Conservation (phyloP, 1,140 invertebrate genomes). For the Heliconius melpomene region DNA sequence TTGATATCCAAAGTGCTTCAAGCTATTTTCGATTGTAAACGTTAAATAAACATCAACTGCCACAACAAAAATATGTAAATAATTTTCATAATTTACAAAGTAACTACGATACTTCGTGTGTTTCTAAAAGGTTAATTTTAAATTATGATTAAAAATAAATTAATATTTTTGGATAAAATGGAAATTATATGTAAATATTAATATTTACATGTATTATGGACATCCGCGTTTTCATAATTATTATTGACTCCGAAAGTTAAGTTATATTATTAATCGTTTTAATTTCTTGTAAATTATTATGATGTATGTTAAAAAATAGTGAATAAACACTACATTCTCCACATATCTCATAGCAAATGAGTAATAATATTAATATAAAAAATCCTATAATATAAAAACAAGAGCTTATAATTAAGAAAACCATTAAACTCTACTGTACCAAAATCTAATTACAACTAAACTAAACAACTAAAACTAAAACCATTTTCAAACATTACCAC, state of each 20-base stretch:
- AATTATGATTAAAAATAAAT: too few relatives aligned
- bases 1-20: not conserved
- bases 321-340: not conserved
- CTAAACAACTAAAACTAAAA: not conserved
- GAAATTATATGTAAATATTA: too few relatives aligned
- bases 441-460: not conserved
- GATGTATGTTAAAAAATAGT: not conserved
- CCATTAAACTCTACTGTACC: not conserved
- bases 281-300: too few relatives aligned
- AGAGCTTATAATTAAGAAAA: not conserved
- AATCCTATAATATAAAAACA: too few relatives aligned
- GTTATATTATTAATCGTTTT: too few relatives aligned
- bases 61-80: not conserved
- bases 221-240: too few relatives aligned
- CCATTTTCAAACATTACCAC: constrained; percentile 7
- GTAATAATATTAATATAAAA: too few relatives aligned
- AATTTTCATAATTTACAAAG: not conserved
- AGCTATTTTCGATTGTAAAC: not conserved
- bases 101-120: not conserved
- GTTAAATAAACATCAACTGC: not conserved
- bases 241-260: too few relatives aligned
- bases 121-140: not conserved
- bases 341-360: not conserved
- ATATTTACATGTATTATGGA: too few relatives aligned
- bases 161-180: too few relatives aligned